These are phyloP conservation scores for Liopterus haemorrhoidalis DNA, from an alignment of 2,888 invertebrate genomes.

Conservation along the genomic window DNA sequence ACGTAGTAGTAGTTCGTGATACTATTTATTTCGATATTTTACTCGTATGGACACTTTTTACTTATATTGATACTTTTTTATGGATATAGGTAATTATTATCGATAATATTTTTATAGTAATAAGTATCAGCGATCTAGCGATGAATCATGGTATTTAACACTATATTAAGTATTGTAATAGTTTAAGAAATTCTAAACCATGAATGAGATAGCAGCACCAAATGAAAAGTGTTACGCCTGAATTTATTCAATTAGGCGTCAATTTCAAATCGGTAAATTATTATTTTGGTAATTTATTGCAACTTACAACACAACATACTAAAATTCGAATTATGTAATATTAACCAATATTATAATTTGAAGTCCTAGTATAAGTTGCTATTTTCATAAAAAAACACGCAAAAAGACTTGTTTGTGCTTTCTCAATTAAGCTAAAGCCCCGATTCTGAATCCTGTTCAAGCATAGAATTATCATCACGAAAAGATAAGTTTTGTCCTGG, in stretches of 20 bases:
- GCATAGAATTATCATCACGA: no score
- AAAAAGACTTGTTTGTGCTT: no score
- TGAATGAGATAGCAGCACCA: background rate
- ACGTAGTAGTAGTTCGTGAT: no score
- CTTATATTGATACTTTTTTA: background rate
- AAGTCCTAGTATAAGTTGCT: no score
- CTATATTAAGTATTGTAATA: background rate
- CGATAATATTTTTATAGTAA: background rate
- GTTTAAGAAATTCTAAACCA: background rate
- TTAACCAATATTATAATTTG: no score
- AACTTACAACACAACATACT: no score
- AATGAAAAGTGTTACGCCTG: background rate
- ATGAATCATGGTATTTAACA: slow-evolving; percentile 5
- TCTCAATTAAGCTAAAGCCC: no score
- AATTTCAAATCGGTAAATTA: background rate
- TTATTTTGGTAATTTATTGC: background rate
- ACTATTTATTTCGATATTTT: background rate
- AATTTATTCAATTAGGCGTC: background rate
- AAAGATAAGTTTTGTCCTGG: no score
- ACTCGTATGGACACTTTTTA: background rate
- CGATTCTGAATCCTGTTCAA: no score
- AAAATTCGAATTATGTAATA: no score
- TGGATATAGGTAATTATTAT: background rate
- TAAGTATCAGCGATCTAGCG: background rate
- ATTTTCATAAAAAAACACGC: no score